These are phyloP conservation scores for Notothenia coriiceps DNA, from an alignment of 2,113 vertebrate genomes.

Conservation along the genomic window DNA sequence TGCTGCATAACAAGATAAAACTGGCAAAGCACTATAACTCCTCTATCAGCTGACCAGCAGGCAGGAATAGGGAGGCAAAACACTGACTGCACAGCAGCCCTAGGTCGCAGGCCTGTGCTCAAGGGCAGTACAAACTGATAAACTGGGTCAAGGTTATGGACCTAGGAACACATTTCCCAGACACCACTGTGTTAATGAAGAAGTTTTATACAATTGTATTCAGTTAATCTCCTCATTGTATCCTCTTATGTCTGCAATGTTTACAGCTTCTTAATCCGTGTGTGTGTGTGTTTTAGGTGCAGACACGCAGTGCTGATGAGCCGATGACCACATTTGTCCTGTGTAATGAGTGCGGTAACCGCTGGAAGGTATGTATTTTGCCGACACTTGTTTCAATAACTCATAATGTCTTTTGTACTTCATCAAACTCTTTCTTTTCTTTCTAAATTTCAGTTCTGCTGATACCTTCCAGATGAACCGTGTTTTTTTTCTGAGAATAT, in stretches of 20 bases:
- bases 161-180: no score
- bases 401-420: not conserved
- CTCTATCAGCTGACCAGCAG: no score
- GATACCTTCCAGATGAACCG: constrained; percentile 58
- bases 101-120: no score
- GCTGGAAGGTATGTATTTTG: constrained; percentile 93
- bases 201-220: not conserved
- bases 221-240: not conserved
- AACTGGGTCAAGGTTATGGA: no score
- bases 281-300: constrained; percentile 85
- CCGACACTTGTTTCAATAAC: not conserved
- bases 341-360: constrained; percentile 98
- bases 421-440: constrained; percentile 2
- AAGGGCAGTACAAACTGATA: no score
- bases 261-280: not conserved
- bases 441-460: constrained; percentile 84
- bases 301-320: constrained; percentile 97
- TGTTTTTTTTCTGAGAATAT: constrained; percentile 9
- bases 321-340: constrained; percentile 99
- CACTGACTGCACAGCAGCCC: no score
- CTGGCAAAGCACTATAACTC: no score
- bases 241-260: not conserved
- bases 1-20: no score
- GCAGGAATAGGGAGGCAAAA: no score
- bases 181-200: no score